phyloP scores from a whole-genome alignment of 2,797 vertebrate species.

The Australoheros facetus region DNA sequence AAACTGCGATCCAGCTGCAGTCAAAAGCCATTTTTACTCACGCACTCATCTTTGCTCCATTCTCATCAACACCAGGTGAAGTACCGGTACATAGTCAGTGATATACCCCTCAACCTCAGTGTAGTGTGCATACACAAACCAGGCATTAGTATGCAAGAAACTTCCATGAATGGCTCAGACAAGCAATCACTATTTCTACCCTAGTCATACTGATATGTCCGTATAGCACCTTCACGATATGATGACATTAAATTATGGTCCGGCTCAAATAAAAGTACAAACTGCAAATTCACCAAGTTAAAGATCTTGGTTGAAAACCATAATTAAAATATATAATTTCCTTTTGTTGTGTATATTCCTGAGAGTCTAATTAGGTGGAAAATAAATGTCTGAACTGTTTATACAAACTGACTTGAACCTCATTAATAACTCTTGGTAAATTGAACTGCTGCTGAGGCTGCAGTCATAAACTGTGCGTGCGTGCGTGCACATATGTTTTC shows the following conservation, averaged over 20 bases:
- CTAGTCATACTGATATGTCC: no score
- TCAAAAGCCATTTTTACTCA: no score
- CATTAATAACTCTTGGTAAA: conserved; percentile 50
- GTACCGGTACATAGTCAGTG: no score
- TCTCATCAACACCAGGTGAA: no score
- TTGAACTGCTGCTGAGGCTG: conserved; percentile 50
- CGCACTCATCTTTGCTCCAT: no score
- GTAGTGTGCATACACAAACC: no score
- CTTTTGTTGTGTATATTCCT: conserved; percentile 27
- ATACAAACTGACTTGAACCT: conserved; percentile 29
- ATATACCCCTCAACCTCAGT: no score
- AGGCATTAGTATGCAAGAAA: no score
- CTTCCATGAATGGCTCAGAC: no score
- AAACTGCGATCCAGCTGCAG: no score
- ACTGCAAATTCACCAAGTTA: neutral
- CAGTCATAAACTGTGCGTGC: conserved; percentile 17
- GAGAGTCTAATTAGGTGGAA: conserved; percentile 35
- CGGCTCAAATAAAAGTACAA: neutral
- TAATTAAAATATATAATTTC: conserved; percentile 19
- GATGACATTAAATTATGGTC: neutral
- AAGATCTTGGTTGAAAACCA: neutral
- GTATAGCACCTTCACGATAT: no score
- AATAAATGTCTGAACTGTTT: conserved; percentile 28
- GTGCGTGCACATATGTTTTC: neutral
- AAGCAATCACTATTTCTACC: no score